Percentiles rank a stretch among this genome's conserved stretches.
Evolutionary conservation across 2,888 invertebrate species (phyloP).

Genomic region (Didymodactylos carnosus): DNA sequence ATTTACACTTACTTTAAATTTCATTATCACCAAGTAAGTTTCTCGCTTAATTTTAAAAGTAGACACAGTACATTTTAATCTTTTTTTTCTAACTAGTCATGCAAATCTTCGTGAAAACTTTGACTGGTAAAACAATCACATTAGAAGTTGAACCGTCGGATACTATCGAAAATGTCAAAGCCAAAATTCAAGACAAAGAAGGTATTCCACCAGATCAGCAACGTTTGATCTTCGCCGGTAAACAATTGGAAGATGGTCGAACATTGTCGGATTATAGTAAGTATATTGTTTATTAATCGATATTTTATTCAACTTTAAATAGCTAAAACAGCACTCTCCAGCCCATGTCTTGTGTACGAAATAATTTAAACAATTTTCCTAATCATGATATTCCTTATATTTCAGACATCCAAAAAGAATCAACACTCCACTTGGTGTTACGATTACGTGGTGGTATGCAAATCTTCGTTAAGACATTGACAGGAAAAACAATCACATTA

Average conservation of each 20-base stretch:
- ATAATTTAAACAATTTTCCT: too few species aligned
- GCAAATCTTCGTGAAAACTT: background rate
- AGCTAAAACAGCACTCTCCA: too few species aligned
- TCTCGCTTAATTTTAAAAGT: too few species aligned
- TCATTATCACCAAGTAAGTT: too few species aligned
- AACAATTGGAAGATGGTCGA: slow-evolving; percentile 13
- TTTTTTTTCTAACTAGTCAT: too few species aligned
- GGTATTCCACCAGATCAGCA: slow-evolving; percentile 20
- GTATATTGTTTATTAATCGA: too few species aligned
- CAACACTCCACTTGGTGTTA: slow-evolving; percentile 6
- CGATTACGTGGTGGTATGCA: slow-evolving; percentile 15
- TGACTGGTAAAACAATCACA: slow-evolving; percentile 29
- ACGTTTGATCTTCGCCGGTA: slow-evolving; percentile 17
- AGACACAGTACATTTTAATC: too few species aligned
- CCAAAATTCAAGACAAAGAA: slow-evolving; percentile 41
- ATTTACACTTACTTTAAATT: too few species aligned
- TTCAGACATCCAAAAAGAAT: slow-evolving; percentile 14
- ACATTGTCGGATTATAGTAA: slow-evolving; percentile 7
- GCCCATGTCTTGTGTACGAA: too few species aligned
- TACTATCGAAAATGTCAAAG: slow-evolving; percentile 78
- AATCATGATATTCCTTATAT: too few species aligned
- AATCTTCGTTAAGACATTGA: slow-evolving; percentile 62
- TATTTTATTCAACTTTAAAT: too few species aligned
- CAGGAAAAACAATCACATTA: slow-evolving; percentile 74
- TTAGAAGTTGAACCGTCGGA: slow-evolving; percentile 55